phyloP scores from a whole-genome alignment of 1,140 invertebrate species.

The Heterodera carotae region DNA sequence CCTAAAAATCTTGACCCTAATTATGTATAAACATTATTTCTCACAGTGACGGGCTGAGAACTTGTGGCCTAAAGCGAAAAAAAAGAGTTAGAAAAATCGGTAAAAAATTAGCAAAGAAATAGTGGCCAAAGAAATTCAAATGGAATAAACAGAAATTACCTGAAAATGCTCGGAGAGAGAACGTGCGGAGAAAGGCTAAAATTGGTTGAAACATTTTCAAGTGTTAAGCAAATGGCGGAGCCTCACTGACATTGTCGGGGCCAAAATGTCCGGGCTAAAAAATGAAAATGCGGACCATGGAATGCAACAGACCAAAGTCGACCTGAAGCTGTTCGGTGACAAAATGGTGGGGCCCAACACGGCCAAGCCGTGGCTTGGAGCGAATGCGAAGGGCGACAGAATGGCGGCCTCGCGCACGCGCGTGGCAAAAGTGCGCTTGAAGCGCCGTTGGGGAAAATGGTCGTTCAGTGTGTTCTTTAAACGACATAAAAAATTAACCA shows the following conservation, averaged over 20 bases:
- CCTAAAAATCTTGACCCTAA: no score
- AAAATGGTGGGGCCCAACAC: slow-evolving; percentile 33
- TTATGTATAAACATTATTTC: background rate
- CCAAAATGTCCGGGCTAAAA: slow-evolving; percentile 26
- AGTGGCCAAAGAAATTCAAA: background rate
- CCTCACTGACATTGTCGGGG: slow-evolving; percentile 17
- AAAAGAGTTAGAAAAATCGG: no score
- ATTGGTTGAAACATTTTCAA: background rate
- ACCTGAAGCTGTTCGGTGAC: slow-evolving; percentile 31
- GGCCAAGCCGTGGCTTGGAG: background rate
- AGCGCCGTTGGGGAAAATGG: background rate
- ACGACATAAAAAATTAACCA: no score
- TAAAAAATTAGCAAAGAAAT: no score
- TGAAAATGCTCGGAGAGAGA: slow-evolving; percentile 21
- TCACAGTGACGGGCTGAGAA: slow-evolving; percentile 26
- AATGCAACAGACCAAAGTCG: background rate
- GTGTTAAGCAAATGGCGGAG: background rate
- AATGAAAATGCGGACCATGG: background rate
- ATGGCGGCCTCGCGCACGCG: slow-evolving; percentile 19
- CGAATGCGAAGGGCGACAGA: slow-evolving; percentile 36
- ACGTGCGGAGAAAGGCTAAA: slow-evolving; percentile 22
- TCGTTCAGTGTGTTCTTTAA: background rate
- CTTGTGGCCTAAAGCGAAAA: slow-evolving; percentile 14
- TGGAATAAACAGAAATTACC: background rate
- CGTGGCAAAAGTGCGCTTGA: slow-evolving; percentile 20